These are phyloP conservation scores for Drosophila kokeensis DNA, from an alignment of 2,888 invertebrate genomes.

Conservation along the genomic window DNA sequence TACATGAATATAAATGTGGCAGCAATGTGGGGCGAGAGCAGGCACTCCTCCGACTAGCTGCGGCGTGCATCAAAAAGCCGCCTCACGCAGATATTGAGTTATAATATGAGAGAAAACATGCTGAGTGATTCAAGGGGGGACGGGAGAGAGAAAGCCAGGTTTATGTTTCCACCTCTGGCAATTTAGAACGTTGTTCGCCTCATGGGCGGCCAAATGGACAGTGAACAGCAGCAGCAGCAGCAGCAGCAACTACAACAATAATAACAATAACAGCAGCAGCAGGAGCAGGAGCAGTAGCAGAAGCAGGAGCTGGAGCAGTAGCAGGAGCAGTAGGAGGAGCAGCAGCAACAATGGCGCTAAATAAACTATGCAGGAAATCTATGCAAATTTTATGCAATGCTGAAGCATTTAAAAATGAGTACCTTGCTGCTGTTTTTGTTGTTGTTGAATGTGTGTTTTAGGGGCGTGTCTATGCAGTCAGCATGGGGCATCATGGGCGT, in stretches of 20 bases:
- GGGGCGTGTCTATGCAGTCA: conserved; percentile 32
- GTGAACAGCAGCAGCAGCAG: conserved; percentile 24
- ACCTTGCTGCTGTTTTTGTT: conserved; percentile 30
- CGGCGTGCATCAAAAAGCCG: conserved; percentile 48
- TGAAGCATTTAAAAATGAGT: conserved; percentile 76
- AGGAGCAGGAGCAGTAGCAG: conserved; percentile 7
- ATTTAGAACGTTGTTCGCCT: conserved; percentile 56
- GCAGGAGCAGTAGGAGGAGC: conserved; percentile 4
- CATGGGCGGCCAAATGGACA: conserved; percentile 61
- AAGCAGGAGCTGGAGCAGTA: not conserved
- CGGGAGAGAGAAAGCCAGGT: not conserved
- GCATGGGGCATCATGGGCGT: conserved; percentile 4
- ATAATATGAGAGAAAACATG: conserved; percentile 53
- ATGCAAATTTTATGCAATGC: conserved; percentile 79
- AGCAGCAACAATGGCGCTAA: conserved; percentile 55
- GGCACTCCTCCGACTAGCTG: conserved; percentile 15
- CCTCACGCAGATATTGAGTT: conserved; percentile 75
- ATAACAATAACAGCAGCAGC: conserved; percentile 16
- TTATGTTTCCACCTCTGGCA: conserved; percentile 27
- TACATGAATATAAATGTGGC: conserved; percentile 78
- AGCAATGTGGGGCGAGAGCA: conserved; percentile 17
- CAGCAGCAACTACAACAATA: conserved; percentile 11
- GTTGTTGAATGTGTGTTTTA: conserved; percentile 7
- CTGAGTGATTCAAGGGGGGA: conserved; percentile 1
- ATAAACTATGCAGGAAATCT: conserved; percentile 76